Conservation (phyloP, 2,797 vertebrate genomes). For the Enteromius fasciolatus region DNA sequence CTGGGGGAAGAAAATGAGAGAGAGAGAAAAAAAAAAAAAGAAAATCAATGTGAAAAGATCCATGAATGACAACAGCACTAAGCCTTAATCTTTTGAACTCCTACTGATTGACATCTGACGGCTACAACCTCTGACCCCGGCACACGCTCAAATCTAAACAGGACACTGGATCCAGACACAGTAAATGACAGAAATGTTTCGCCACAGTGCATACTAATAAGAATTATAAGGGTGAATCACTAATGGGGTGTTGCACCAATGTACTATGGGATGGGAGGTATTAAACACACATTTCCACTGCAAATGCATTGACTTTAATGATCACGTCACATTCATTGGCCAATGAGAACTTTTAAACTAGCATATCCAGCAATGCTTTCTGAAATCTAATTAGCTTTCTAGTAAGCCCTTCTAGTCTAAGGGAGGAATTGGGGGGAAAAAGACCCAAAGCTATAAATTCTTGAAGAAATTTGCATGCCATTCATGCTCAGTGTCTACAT, state of each 20-base stretch:
- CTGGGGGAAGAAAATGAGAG: neutral
- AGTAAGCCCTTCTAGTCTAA: constrained; percentile 1
- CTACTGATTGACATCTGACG: constrained; percentile 38
- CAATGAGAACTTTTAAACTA: neutral
- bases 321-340: neutral
- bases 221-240: neutral
- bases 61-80: constrained; percentile 37
- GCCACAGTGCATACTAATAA: constrained; percentile 20
- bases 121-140: constrained; percentile 8
- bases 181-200: neutral
- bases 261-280: neutral
- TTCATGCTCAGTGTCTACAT: neutral
- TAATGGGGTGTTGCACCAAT: neutral
- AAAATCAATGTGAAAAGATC: constrained; percentile 29
- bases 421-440: neutral
- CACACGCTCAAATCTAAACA: neutral
- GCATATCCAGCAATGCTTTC: neutral
- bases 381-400: constrained; percentile 16
- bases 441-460: neutral
- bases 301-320: neutral
- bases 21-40: fast-evolving
- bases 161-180: neutral
- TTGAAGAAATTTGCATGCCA: neutral
- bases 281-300: neutral
- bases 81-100: constrained; percentile 29